phyloP scores from a whole-genome alignment of 2,113 vertebrate species.

The Archilochus colubris region DNA sequence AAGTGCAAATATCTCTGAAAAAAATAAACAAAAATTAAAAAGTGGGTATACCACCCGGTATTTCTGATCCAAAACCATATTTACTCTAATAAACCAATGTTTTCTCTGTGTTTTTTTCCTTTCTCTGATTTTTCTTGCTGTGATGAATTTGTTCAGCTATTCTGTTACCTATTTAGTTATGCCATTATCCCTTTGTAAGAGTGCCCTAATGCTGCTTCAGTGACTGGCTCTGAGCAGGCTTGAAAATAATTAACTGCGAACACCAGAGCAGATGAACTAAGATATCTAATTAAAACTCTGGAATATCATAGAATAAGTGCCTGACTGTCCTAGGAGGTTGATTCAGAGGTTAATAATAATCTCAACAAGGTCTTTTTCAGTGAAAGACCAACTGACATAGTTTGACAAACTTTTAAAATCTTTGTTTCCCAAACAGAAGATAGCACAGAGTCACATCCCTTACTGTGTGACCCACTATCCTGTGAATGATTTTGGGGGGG shows the following conservation, averaged over 20 bases:
- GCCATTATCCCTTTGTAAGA: background rate
- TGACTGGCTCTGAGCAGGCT: background rate
- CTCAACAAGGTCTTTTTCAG: background rate
- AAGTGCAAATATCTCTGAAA: background rate
- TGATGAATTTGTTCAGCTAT: background rate
- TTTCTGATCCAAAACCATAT: background rate
- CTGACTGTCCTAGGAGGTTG: background rate
- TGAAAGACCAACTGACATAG: background rate
- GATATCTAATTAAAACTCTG: background rate
- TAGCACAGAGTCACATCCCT: background rate
- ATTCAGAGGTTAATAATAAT: conserved; percentile 6
- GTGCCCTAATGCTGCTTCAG: background rate
- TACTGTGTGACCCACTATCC: background rate
- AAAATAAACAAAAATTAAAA: background rate
- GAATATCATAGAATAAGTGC: background rate
- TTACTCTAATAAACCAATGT: background rate
- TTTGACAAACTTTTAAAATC: background rate
- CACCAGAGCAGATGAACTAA: background rate
- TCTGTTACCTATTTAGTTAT: background rate
- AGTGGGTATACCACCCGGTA: fast-evolving
- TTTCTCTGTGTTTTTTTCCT: background rate
- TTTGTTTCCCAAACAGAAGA: background rate
- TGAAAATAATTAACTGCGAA: conserved; percentile 20
- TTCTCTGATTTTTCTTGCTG: background rate
- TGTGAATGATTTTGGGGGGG: background rate